These are phyloP conservation scores for Pycnomerus fuliginosus DNA, from an alignment of 2,888 invertebrate genomes.

Conservation along the genomic window DNA sequence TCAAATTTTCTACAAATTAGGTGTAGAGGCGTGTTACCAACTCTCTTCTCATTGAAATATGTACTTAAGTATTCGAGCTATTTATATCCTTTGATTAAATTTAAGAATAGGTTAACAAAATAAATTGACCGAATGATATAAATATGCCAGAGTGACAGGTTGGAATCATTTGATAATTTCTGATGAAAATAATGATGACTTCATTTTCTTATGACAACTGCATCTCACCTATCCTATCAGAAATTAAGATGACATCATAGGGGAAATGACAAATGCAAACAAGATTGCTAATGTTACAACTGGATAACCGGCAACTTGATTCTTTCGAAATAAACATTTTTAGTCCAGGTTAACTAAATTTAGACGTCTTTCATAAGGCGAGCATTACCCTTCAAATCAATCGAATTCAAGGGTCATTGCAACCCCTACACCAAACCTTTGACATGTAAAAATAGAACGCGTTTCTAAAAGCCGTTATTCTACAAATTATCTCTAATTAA, in stretches of 20 bases:
- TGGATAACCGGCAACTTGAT: constrained; percentile 6
- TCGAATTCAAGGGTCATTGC: background rate
- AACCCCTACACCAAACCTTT: constrained; percentile 1
- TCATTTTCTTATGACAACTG: constrained; percentile 11
- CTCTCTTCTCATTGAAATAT: too few species aligned
- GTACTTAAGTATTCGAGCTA: constrained; percentile 15
- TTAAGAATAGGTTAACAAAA: constrained; percentile 17
- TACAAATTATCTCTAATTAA: too few species aligned
- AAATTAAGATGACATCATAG: constrained; percentile 18
- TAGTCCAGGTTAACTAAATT: constrained; percentile 21
- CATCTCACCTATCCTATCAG: constrained; percentile 1
- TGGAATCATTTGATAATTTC: constrained; percentile 9
- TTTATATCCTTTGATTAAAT: constrained; percentile 22
- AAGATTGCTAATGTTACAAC: constrained; percentile 3
- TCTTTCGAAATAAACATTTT: constrained; percentile 17
- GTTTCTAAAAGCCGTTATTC: too few species aligned
- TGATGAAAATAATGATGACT: constrained; percentile 20
- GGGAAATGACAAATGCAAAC: constrained; percentile 6
- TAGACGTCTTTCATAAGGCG: constrained; percentile 3
- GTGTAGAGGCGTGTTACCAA: too few species aligned
- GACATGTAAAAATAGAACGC: too few species aligned
- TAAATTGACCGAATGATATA: constrained; percentile 13
- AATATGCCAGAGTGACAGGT: constrained; percentile 11
- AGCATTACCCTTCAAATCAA: constrained; percentile 5
- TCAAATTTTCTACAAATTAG: too few species aligned